Conservation (phyloP, 2,888 invertebrate genomes). For the Smittia aterrima region DNA sequence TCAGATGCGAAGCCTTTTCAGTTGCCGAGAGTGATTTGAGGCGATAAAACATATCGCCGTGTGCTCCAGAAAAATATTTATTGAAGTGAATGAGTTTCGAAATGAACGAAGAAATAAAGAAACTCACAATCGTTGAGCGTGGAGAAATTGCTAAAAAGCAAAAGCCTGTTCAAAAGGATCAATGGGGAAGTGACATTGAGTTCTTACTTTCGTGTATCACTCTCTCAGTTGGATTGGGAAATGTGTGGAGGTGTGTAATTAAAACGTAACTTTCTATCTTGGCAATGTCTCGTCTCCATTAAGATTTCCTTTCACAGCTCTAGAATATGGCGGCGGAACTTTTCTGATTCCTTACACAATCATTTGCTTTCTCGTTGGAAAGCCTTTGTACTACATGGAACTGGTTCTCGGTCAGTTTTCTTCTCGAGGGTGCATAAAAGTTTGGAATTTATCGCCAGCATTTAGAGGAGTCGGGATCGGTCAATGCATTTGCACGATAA, state of each 20-base stretch:
- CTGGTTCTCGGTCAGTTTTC: conserved; percentile 72
- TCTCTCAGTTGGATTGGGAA: conserved; percentile 65
- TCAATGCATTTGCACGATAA: conserved; percentile 57
- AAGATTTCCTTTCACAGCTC: conserved; percentile 63
- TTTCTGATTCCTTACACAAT: conserved; percentile 55
- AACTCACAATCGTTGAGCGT: not conserved
- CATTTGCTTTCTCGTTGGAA: conserved; percentile 62
- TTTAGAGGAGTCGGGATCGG: conserved; percentile 66
- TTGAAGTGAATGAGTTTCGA: too few relatives aligned
- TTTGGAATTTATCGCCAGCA: conserved; percentile 65
- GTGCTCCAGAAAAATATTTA: too few relatives aligned
- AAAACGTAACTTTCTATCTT: conserved; percentile 42
- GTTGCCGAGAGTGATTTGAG: too few relatives aligned
- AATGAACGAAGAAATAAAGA: too few relatives aligned
- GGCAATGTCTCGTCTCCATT: conserved; percentile 1
- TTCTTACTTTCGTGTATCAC: conserved; percentile 62
- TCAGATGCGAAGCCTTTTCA: too few relatives aligned
- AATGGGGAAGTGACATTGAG: conserved; percentile 63
- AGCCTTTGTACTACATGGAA: conserved; percentile 71
- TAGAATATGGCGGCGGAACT: conserved; percentile 64
- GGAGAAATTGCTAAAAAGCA: not conserved
- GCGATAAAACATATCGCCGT: too few relatives aligned
- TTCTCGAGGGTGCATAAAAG: conserved; percentile 67
- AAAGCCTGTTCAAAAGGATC: conserved; percentile 45
- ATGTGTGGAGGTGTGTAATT: conserved; percentile 57